Evolutionary conservation across 1,140 invertebrate species (phyloP).

Genomic region (Aphis craccivora): DNA sequence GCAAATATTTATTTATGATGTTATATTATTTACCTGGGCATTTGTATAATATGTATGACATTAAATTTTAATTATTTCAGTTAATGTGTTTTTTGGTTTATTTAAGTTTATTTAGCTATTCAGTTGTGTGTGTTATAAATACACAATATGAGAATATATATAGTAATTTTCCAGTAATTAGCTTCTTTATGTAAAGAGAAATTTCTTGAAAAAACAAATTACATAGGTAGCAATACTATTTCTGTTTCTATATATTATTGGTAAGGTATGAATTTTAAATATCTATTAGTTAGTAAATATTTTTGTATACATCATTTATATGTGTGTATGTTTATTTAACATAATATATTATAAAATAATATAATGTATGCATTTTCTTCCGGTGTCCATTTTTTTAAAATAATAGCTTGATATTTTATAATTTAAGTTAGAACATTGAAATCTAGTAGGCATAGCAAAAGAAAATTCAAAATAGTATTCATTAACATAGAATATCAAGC

Average conservation of each 20-base stretch:
- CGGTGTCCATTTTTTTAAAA: neutral
- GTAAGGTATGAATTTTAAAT: slow-evolving; percentile 37
- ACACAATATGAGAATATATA: neutral
- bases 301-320: neutral
- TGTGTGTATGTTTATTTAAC: neutral
- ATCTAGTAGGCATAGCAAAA: neutral
- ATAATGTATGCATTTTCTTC: slow-evolving; percentile 4
- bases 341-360: neutral
- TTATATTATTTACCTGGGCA: slow-evolving; percentile 28
- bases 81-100: neutral
- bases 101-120: neutral
- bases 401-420: neutral
- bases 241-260: neutral
- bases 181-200: neutral
- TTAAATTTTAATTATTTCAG: neutral
- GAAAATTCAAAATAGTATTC: neutral
- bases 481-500: neutral
- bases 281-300: slow-evolving; percentile 30
- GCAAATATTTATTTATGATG: neutral
- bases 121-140: neutral
- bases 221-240: neutral
- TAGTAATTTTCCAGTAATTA: no score
- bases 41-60: slow-evolving; percentile 14
- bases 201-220: neutral
- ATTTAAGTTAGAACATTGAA: neutral